Evolutionary conservation across 2,113 vertebrate genomes (phyloP).

Genomic region (Menidia beryllina): DNA sequence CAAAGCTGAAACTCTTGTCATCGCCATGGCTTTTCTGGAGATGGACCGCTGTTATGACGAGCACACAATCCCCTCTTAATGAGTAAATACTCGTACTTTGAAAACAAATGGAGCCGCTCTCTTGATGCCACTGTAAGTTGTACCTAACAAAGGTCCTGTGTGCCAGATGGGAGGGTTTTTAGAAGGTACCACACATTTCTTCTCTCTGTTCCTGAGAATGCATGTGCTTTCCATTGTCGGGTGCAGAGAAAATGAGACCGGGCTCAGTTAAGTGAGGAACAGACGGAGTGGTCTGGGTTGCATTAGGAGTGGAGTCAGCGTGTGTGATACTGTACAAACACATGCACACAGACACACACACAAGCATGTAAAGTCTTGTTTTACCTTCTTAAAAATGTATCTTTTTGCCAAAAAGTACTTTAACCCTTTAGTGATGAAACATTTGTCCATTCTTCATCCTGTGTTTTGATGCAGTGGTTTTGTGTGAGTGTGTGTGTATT

Average conservation of each 20-base stretch:
- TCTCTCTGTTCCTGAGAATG: conserved; percentile 54
- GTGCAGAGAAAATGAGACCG: conserved; percentile 67
- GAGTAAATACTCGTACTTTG: conserved; percentile 9
- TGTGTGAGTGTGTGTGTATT: conserved; percentile 29
- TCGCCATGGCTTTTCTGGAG: conserved; percentile 19
- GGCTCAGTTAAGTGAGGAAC: conserved; percentile 50
- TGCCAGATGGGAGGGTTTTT: conserved; percentile 76
- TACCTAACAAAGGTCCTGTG: conserved; percentile 49
- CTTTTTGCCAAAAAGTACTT: conserved; percentile 20
- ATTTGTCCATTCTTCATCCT: conserved; percentile 24
- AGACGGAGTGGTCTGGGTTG: conserved; percentile 67
- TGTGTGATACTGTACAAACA: conserved; percentile 41
- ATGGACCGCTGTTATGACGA: conserved; percentile 30
- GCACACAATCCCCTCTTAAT: conserved; percentile 15
- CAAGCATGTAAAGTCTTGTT: background rate
- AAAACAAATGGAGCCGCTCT: conserved; percentile 30
- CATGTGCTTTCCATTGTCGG: conserved; percentile 80
- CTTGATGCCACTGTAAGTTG: conserved; percentile 43
- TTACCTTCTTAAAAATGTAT: conserved; percentile 36
- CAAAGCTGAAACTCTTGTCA: conserved; percentile 20
- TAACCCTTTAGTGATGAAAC: conserved; percentile 35
- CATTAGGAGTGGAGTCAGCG: conserved; percentile 69
- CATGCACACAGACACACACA: conserved; percentile 42
- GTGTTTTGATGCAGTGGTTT: conserved; percentile 37
- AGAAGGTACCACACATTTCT: conserved; percentile 70